These are phyloP conservation scores for Macroramphosus scolopax DNA, from an alignment of 2,797 vertebrate species.

Conservation along the genomic window DNA sequence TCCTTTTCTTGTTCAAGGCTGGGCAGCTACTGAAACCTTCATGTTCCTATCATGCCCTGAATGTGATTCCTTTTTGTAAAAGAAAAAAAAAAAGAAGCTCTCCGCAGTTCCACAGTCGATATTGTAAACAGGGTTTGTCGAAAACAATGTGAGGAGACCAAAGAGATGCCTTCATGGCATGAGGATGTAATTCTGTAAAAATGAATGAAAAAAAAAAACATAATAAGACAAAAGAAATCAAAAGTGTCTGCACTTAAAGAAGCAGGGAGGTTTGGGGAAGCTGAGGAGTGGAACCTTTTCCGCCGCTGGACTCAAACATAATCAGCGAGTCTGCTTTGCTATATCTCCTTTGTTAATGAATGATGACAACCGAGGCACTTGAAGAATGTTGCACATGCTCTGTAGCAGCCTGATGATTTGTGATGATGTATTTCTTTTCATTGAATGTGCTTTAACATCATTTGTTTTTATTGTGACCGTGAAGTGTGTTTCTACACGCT, in stretches of 20 bases:
- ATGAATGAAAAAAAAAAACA: slow-evolving; percentile 13
- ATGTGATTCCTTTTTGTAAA: slow-evolving; percentile 35
- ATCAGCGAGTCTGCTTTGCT: slow-evolving; percentile 21
- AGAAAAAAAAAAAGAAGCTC: not conserved
- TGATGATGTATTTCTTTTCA: slow-evolving; percentile 15
- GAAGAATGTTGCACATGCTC: slow-evolving; percentile 58
- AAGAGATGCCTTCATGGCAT: slow-evolving; percentile 45
- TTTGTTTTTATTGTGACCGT: slow-evolving; percentile 12
- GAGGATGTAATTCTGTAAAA: slow-evolving; percentile 36
- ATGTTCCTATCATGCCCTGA: slow-evolving; percentile 33
- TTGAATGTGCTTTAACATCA: slow-evolving; percentile 51
- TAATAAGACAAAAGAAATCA: not conserved
- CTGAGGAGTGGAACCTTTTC: slow-evolving; percentile 36
- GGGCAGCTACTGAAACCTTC: slow-evolving; percentile 20
- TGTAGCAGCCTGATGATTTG: slow-evolving; percentile 40
- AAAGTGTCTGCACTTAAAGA: slow-evolving; percentile 24
- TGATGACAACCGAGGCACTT: slow-evolving; percentile 50
- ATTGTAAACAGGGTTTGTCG: slow-evolving; percentile 11
- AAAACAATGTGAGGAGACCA: slow-evolving; percentile 59
- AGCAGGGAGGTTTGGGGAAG: slow-evolving; percentile 26
- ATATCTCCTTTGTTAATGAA: slow-evolving; percentile 45
- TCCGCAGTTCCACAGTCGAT: slow-evolving; percentile 21
- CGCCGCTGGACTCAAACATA: slow-evolving; percentile 19
- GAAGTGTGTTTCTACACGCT: slow-evolving; percentile 4
- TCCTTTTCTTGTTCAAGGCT: slow-evolving; percentile 30